These are phyloP conservation scores for Plecturocebus donacophilus DNA, from an alignment of 2,113 vertebrate species.

Conservation along the genomic window DNA sequence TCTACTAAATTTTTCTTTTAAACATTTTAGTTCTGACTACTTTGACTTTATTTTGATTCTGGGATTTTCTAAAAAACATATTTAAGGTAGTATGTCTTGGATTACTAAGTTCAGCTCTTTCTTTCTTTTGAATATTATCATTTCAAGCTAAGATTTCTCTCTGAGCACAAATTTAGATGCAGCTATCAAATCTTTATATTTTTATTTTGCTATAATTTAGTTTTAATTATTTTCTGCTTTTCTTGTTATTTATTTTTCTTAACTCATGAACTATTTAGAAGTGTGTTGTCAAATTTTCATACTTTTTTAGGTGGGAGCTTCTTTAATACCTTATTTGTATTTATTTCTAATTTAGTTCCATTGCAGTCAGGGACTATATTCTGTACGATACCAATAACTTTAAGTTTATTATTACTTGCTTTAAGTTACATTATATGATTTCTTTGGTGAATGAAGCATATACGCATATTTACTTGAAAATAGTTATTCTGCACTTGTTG, in stretches of 20 bases:
- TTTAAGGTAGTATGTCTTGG: not conserved
- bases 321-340: not conserved
- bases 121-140: not conserved
- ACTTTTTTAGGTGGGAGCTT: accelerated
- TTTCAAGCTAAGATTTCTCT: not conserved
- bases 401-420: not conserved
- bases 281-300: not conserved
- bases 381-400: not conserved
- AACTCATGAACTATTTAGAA: not conserved
- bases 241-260: not conserved
- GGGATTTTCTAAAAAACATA: not conserved
- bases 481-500: not conserved
- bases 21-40: not conserved
- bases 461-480: not conserved
- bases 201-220: not conserved
- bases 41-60: not conserved
- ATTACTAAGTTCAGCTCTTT: not conserved
- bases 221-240: not conserved
- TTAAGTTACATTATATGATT: not conserved
- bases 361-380: not conserved
- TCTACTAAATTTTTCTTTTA: not conserved
- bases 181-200: not conserved
- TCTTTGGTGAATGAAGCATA: not conserved
- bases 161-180: not conserved
- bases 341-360: not conserved